Evolutionary conservation across 2,888 invertebrate genomes (phyloP).

Genomic region (Ornithoptera priamus): DNA sequence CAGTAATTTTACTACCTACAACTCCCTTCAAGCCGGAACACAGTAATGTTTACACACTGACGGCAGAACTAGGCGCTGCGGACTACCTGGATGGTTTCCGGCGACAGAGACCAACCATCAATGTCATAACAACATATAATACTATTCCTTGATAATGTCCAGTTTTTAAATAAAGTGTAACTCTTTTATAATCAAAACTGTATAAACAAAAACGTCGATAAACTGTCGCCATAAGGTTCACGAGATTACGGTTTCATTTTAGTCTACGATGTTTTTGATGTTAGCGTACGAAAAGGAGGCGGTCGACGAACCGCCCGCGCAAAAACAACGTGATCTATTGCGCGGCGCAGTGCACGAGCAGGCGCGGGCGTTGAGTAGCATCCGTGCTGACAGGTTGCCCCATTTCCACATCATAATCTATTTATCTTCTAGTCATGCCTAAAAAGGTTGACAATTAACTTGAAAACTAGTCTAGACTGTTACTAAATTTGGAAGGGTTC

Average conservation of each 20-base stretch:
- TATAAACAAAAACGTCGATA: constrained; percentile 3
- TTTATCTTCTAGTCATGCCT: not conserved
- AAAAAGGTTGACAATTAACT: not conserved
- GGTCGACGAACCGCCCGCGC: constrained; percentile 57
- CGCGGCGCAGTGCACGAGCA: constrained; percentile 47
- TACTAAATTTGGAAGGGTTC: too few relatives aligned
- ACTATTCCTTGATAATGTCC: too few relatives aligned
- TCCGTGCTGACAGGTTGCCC: not conserved
- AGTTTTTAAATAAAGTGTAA: too few relatives aligned
- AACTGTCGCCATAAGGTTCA: constrained; percentile 5
- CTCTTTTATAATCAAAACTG: not conserved
- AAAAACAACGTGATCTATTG: constrained; percentile 65
- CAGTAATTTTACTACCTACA: too few relatives aligned
- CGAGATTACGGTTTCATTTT: constrained; percentile 16
- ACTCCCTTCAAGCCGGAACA: too few relatives aligned
- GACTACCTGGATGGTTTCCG: too few relatives aligned
- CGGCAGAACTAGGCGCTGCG: too few relatives aligned
- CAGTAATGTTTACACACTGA: too few relatives aligned
- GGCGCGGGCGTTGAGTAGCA: not conserved
- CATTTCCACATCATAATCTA: not conserved
- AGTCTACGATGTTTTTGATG: constrained; percentile 34
- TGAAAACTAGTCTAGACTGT: not conserved
- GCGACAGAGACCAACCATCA: too few relatives aligned
- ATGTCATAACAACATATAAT: not conserved
- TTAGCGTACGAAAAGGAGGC: constrained; percentile 58